Evolutionary conservation across 2,888 invertebrate genomes (phyloP), one percentile per base, ranked within the genome.

Genomic region (Agrenia bidenticulata): DNA sequence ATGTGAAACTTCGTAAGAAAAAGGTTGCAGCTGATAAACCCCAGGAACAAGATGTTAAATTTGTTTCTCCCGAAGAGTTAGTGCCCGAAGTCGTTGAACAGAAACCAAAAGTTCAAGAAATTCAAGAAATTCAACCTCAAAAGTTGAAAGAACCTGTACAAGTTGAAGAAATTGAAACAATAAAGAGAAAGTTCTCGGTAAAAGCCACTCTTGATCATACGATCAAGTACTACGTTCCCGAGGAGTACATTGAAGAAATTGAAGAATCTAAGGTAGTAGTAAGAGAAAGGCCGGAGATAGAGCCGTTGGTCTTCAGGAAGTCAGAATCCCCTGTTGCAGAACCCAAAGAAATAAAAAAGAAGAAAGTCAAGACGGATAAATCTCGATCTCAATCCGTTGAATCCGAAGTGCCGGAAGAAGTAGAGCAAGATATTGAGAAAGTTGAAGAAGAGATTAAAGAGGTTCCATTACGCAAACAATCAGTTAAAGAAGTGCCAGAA

Each of bases 11-110:
- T 78, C 49, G 82, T 85, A 2, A 81, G 82, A 77, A 77, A 81
- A 70, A 83, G 82, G 0, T 19, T 50, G 49, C 42, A 55, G 57
- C 26, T 11, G 45, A 54, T 5, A 49, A 15, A 32, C 19, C 15
- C 21, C 51, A 63, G 59, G 83, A 81, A 73, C 88, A 88, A 15
- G 82, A 82, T 15, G 80, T 85, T 69, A 80, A 81, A 1, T 81
- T 87, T 73, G 81, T 85, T 24, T 84, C 87, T 0, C 85, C 87
- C 64, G 81, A 87, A 74, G 84, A 87, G 60, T 76, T 91, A 17
- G 51, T 51, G 7, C 51, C 45, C 4, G 7, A 19, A 45, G 45
- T 32, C 32, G 11, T 11, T 7, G 32, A 32, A 32, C 4, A 32
- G 11, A 4, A 32, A 11, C 32, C 32, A 32, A 11, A 32, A 11